Evolutionary conservation across 1,140 invertebrate genomes (phyloP).

Genomic region (Globodera ellingtonae): DNA sequence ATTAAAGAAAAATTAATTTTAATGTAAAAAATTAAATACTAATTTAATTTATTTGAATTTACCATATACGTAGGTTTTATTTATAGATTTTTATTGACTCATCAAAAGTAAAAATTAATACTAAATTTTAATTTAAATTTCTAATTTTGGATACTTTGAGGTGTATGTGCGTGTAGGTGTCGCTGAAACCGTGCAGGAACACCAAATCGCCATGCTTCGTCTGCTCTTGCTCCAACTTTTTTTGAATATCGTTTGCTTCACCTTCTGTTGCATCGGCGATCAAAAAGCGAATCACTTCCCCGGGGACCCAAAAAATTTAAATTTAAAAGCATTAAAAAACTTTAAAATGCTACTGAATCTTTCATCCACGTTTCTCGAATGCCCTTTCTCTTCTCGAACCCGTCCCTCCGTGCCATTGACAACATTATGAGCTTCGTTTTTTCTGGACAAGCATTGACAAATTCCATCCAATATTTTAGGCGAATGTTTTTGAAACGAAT

Average conservation of each 20-base stretch:
- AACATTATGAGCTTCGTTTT: background rate
- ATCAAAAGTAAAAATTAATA: too few relatives aligned
- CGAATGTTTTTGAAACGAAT: background rate
- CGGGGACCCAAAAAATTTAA: background rate
- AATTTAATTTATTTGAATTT: too few relatives aligned
- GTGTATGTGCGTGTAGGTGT: background rate
- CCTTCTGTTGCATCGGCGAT: background rate
- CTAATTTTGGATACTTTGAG: background rate
- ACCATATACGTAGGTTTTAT: background rate
- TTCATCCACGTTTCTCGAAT: background rate
- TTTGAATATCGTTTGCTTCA: background rate
- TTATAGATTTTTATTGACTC: background rate
- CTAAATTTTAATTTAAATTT: too few relatives aligned
- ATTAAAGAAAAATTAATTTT: background rate
- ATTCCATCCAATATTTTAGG: background rate
- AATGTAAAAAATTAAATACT: too few relatives aligned
- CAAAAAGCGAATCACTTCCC: slow-evolving; percentile 4
- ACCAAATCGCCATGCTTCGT: background rate
- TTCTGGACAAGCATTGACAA: background rate
- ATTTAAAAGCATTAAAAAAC: background rate
- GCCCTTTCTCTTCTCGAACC: slow-evolving; percentile 4
- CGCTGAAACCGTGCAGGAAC: background rate
- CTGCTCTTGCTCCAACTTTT: background rate
- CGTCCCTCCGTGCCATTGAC: background rate
- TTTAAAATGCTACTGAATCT: background rate